phyloP scores from a whole-genome alignment of 2,888 invertebrate species.

The Acheta domesticus region DNA sequence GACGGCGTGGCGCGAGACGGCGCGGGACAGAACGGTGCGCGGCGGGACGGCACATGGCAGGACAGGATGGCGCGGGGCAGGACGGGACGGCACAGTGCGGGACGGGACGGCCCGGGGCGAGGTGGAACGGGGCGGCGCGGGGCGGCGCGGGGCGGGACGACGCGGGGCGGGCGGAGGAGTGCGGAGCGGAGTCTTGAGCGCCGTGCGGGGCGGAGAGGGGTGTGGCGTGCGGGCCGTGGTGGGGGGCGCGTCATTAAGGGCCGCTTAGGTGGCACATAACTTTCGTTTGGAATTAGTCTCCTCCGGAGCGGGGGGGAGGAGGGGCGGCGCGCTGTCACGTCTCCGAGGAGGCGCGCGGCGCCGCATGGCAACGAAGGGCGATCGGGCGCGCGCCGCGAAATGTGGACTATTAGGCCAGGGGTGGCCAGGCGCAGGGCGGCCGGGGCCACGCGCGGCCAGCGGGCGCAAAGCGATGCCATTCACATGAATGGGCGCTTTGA shows the following conservation, averaged over 20 bases:
- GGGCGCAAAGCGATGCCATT: too few relatives aligned
- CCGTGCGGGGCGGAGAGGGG: neutral
- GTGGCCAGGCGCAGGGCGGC: neutral
- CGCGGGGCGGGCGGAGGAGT: too few relatives aligned
- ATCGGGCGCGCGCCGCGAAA: neutral
- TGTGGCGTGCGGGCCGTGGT: neutral
- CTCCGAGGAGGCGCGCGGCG: neutral
- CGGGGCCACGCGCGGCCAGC: neutral
- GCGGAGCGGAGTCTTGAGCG: too few relatives aligned
- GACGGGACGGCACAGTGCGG: too few relatives aligned
- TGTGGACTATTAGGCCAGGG: neutral
- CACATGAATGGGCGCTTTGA: too few relatives aligned
- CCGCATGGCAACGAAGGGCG: neutral
- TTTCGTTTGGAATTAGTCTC: neutral
- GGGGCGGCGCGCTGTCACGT: neutral
- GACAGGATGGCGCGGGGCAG: too few relatives aligned
- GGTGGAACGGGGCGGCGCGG: too few relatives aligned
- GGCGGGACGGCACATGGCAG: too few relatives aligned
- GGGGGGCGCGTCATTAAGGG: neutral
- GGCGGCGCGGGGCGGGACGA: too few relatives aligned
- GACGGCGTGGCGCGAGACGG: too few relatives aligned
- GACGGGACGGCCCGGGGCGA: too few relatives aligned
- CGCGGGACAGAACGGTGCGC: too few relatives aligned
- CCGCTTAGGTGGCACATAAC: neutral
- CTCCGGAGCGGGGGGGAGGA: neutral